Evolutionary conservation across 2,113 vertebrate genomes (phyloP).

Genomic region (Corythornis cristatus): DNA sequence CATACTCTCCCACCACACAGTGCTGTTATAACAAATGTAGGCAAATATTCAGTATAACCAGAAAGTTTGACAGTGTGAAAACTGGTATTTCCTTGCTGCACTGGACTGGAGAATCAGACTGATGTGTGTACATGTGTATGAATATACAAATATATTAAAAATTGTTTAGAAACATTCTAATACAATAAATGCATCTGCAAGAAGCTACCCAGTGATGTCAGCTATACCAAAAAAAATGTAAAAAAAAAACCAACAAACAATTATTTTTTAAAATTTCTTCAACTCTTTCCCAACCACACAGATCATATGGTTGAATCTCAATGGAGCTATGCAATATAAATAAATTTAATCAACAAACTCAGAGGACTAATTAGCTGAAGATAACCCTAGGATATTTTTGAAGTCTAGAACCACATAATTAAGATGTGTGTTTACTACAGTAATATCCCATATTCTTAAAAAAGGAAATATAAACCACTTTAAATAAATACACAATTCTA

Average conservation of each 20-base stretch:
- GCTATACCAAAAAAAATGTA: not conserved
- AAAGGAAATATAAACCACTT: constrained; percentile 17
- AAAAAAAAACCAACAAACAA: not conserved
- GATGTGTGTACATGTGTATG: not conserved
- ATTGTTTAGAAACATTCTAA: not conserved
- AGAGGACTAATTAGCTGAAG: constrained; percentile 38
- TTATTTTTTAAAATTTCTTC: not conserved
- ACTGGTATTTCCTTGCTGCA: not conserved
- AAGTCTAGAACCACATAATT: constrained; percentile 12
- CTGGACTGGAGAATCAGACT: not conserved
- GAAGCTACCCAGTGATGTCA: not conserved
- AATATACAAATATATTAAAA: not conserved
- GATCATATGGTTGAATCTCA: not conserved
- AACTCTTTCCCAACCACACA: not conserved
- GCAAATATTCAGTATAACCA: not conserved
- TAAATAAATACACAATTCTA: constrained; percentile 53
- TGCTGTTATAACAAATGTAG: not conserved
- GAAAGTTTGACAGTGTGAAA: not conserved
- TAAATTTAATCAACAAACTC: constrained; percentile 45
- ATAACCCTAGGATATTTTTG: constrained; percentile 24
- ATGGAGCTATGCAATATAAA: not conserved
- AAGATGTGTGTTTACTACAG: not conserved
- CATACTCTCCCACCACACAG: not conserved
- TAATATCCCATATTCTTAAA: constrained; percentile 29
- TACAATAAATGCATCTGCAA: not conserved